phyloP scores from a whole-genome alignment of 2,888 invertebrate genomes.

The Dorcus parallelipipedus region DNA sequence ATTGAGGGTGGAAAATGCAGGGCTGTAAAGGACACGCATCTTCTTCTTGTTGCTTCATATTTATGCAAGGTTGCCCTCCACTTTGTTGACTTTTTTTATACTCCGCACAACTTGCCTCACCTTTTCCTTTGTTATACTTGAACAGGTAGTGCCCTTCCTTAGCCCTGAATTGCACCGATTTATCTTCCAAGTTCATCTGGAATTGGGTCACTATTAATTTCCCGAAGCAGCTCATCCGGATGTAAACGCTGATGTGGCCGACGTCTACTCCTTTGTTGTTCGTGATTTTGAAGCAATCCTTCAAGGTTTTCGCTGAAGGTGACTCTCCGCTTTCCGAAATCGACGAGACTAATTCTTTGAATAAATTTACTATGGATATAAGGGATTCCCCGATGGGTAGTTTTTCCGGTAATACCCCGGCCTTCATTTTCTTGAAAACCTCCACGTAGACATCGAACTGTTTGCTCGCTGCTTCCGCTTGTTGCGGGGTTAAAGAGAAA shows the following conservation, averaged over 20 bases:
- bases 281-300: conserved; percentile 58
- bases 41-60: conserved; percentile 33
- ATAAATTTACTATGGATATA: conserved; percentile 60
- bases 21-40: conserved; percentile 50
- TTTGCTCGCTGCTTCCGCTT: conserved; percentile 53
- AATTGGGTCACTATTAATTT: conserved; percentile 64
- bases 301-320: conserved; percentile 56
- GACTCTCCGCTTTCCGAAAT: conserved; percentile 49
- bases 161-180: conserved; percentile 48
- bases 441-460: conserved; percentile 57
- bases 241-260: conserved; percentile 60
- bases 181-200: conserved; percentile 52
- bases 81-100: conserved; percentile 25
- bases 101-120: conserved; percentile 32
- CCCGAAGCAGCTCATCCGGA: conserved; percentile 65
- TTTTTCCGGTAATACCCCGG: conserved; percentile 62
- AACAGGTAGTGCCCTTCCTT: conserved; percentile 47
- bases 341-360: conserved; percentile 56
- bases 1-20: conserved; percentile 18
- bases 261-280: conserved; percentile 52
- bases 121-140: conserved; percentile 41
- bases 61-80: conserved; percentile 46
- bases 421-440: conserved; percentile 59
- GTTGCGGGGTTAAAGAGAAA: conserved; percentile 59
- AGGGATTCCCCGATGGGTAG: conserved; percentile 57